Evolutionary conservation across 2,113 vertebrate genomes (phyloP), one percentile per base, ranked within the genome.

Genomic region (Tachysurus vachellii): DNA sequence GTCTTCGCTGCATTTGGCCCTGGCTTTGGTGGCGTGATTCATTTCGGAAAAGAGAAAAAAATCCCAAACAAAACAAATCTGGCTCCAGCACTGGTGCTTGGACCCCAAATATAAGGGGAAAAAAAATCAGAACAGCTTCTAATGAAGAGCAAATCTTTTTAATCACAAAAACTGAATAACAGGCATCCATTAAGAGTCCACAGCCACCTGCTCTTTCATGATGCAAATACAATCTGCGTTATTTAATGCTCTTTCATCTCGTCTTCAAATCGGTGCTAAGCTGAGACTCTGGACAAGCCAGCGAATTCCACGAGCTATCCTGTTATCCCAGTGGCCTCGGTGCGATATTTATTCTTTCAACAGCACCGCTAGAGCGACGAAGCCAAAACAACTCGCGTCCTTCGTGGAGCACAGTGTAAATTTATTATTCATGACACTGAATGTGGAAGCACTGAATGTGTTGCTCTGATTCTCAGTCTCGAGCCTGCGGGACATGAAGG

Each of bases 241-340:
- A 88, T 36, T 82, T 64, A 70, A 80, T 57, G 64, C 82, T 44
- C 85, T 84, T 89, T 89, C 8, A 87, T 84, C 61, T 81, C 42
- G 28, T 11, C 62, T 54, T 88, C 73, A 86, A 54, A 84, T 86
- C 84, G 47, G 14, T 79, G 47, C 80, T 86, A 59, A 83, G 79
- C 87, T 56, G 56, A 84, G 61, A 88, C 57, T 44, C 10, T 61
- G 1, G 19, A 56, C 61, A 66, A 36, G 31, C 23, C 16, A 68
- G 13, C 11, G 62, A 79, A 42, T 66, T 75, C 42, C 62, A 59
- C n/a, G 21, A 47, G 82, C 44, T 62, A 71, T 89, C 84, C 36
- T 44, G 13, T 79, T 79, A 85, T 85, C 64, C 59, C 84, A 28
- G 44, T 16, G 3, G n/a, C 14, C 47, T 26, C 31, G 0, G 28